Evolutionary conservation across 2,113 vertebrate species (phyloP).

Genomic region (Alaudala cheleensis): DNA sequence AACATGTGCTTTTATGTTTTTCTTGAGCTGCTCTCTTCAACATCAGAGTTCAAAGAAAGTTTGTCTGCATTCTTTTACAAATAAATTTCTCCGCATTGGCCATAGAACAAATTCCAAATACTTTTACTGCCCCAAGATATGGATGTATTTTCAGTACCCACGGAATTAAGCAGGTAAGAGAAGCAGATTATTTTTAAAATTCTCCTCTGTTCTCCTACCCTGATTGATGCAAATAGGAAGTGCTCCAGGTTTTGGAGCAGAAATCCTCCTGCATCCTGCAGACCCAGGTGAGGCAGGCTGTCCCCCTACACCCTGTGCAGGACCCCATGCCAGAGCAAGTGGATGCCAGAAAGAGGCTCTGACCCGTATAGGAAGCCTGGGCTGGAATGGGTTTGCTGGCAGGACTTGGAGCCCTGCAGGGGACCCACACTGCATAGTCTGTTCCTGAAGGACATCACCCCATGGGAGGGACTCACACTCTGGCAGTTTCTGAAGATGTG

Average conservation of each 20-base stretch:
- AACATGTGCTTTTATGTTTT: not conserved
- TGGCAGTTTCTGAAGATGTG: not conserved
- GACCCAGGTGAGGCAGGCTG: not conserved
- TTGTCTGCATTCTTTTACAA: not conserved
- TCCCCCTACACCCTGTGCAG: not conserved
- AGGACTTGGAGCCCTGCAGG: not conserved
- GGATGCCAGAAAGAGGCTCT: not conserved
- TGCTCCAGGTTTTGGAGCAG: not conserved
- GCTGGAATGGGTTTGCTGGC: fast-evolving
- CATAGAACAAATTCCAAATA: not conserved
- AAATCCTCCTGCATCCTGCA: not conserved
- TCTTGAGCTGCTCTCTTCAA: not conserved
- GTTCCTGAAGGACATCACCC: not conserved
- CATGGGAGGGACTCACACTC: not conserved
- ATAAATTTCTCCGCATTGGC: not conserved
- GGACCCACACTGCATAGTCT: not conserved
- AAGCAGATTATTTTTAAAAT: not conserved
- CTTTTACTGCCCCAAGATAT: not conserved
- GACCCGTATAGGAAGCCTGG: not conserved
- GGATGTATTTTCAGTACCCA: not conserved
- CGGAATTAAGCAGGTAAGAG: not conserved
- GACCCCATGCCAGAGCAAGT: not conserved
- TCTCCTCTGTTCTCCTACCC: not conserved
- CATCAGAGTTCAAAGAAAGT: not conserved
- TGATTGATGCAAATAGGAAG: not conserved